Evolutionary conservation across 2,113 vertebrate genomes (phyloP).

Genomic region (Pterocles orientalis): DNA sequence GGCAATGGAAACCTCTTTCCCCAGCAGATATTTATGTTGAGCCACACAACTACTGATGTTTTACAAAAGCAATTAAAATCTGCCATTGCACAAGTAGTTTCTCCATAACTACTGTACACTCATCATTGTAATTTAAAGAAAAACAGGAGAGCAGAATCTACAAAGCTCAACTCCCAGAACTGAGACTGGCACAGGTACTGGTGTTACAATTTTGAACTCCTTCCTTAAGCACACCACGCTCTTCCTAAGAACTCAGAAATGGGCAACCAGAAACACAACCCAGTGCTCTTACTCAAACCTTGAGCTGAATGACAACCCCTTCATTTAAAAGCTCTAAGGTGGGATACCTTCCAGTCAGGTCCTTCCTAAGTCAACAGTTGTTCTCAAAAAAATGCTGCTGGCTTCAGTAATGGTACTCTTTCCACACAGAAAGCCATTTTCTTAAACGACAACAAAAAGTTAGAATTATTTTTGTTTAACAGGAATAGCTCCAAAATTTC

Average conservation of each 20-base stretch:
- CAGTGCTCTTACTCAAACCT: rapidly evolving
- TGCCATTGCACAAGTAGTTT: background rate
- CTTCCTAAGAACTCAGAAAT: background rate
- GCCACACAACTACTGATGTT: rapidly evolving
- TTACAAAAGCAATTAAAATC: background rate
- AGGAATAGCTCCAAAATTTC: background rate
- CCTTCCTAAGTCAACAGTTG: background rate
- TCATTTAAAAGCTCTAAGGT: background rate
- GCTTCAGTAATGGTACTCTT: background rate
- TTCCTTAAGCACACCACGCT: background rate
- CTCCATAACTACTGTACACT: background rate
- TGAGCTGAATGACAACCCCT: background rate
- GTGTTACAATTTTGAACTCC: background rate
- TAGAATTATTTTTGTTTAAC: background rate
- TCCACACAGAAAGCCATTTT: background rate
- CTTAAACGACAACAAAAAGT: background rate
- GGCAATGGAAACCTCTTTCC: background rate
- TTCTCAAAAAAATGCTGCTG: background rate
- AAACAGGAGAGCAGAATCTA: background rate
- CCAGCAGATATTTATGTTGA: background rate
- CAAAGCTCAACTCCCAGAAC: background rate
- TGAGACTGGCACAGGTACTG: background rate
- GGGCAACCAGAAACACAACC: background rate
- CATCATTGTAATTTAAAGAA: background rate
- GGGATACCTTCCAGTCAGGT: background rate